phyloP scores from a whole-genome alignment of 1,140 invertebrate genomes.

The Drosophila takahashii region DNA sequence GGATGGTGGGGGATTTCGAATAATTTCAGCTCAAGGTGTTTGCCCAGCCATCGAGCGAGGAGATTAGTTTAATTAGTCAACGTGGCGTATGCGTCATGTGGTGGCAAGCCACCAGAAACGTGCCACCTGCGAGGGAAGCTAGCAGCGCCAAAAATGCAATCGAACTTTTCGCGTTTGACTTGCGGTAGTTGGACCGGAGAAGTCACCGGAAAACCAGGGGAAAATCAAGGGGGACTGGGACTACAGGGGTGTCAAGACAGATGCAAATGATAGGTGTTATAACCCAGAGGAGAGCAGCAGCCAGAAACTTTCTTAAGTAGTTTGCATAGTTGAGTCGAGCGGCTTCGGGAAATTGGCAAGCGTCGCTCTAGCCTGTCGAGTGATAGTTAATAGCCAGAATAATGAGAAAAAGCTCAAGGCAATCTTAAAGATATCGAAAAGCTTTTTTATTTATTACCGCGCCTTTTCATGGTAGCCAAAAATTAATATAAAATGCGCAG shows the following conservation, averaged over 20 bases:
- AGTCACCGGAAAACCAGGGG: conserved; percentile 22
- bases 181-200: conserved; percentile 25
- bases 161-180: conserved; percentile 53
- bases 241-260: conserved; percentile 6
- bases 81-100: conserved; percentile 61
- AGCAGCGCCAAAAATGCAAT: conserved; percentile 46
- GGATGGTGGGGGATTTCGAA: conserved; percentile 24
- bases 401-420: conserved; percentile 52
- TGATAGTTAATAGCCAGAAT: conserved; percentile 39
- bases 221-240: background rate
- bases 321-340: conserved; percentile 50
- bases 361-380: conserved; percentile 16
- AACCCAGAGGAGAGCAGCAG: conserved; percentile 9
- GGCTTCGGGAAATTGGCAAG: conserved; percentile 23
- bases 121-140: conserved; percentile 17
- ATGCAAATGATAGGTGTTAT: conserved; percentile 49
- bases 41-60: conserved; percentile 47
- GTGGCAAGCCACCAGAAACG: conserved; percentile 37
- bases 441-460: conserved; percentile 24
- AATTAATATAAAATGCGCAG: conserved; percentile 58
- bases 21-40: conserved; percentile 52
- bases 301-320: conserved; percentile 50
- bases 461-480: background rate
- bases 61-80: conserved; percentile 74
- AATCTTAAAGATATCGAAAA: conserved; percentile 8